These are phyloP conservation scores for Bucorvus abyssinicus DNA, from an alignment of 2,797 vertebrate species.

Conservation along the genomic window DNA sequence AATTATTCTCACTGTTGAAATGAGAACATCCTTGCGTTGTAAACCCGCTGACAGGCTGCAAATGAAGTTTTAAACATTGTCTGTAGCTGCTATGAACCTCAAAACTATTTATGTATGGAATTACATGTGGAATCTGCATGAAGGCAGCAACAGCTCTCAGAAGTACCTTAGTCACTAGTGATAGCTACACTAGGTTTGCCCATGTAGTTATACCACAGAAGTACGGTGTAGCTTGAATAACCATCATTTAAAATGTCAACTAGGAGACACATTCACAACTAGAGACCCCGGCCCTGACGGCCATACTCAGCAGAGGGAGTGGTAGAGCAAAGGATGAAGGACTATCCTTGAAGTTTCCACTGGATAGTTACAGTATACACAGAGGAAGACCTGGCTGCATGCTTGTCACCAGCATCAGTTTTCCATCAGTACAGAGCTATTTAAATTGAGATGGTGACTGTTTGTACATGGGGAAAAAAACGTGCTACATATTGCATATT, in stretches of 20 bases:
- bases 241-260: accelerated
- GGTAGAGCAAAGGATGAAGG: background rate
- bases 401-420: background rate
- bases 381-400: background rate
- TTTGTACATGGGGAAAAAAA: background rate
- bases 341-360: background rate
- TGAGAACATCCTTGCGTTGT: background rate
- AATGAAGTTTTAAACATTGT: background rate
- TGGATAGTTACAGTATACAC: background rate
- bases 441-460: background rate
- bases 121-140: background rate
- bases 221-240: background rate
- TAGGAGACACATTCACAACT: background rate
- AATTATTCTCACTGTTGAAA: background rate
- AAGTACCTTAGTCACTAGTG: background rate
- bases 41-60: background rate
- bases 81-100: background rate
- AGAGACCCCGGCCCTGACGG: background rate
- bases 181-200: background rate
- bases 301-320: background rate
- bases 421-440: background rate
- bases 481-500: background rate
- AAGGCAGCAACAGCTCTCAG: background rate
- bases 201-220: accelerated
- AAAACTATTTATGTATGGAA: accelerated